These are phyloP conservation scores for Redunca redunca DNA, from an alignment of 2,113 vertebrate genomes.

Conservation along the genomic window DNA sequence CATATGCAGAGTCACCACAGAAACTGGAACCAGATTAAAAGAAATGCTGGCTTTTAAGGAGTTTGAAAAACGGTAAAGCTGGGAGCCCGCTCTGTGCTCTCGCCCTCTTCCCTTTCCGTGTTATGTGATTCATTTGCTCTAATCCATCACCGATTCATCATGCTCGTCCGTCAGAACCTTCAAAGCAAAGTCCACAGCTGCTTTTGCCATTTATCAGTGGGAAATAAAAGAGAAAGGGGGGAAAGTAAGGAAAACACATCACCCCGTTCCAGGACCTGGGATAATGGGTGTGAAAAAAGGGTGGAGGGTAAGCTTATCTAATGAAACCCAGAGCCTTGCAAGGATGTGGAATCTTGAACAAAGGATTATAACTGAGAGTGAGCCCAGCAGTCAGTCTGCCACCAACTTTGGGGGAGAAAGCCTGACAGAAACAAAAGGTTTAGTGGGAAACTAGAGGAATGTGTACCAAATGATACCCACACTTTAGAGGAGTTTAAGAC, in stretches of 20 bases:
- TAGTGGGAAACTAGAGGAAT: conserved; percentile 46
- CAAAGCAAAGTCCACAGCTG: conserved; percentile 95
- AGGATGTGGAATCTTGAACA: conserved; percentile 55
- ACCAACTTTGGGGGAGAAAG: neutral
- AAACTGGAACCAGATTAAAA: conserved; percentile 86
- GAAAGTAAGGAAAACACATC: conserved; percentile 86
- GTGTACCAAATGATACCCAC: neutral
- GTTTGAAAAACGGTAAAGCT: conserved; percentile 78
- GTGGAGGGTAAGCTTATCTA: conserved; percentile 84
- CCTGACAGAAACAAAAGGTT: neutral
- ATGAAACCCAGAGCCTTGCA: conserved; percentile 84
- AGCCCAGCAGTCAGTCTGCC: conserved; percentile 10
- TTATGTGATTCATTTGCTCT: conserved; percentile 83
- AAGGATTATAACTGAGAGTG: conserved; percentile 15
- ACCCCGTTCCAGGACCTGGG: conserved; percentile 78
- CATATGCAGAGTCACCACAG: conserved; percentile 81
- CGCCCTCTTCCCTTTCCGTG: conserved; percentile 75
- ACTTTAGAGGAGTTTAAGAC: neutral
- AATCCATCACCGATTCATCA: conserved; percentile 90
- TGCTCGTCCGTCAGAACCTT: conserved; percentile 90
- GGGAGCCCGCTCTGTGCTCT: conserved; percentile 73
- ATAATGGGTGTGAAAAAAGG: conserved; percentile 87
- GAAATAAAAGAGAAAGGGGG: conserved; percentile 87
- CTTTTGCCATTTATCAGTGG: conserved; percentile 91
- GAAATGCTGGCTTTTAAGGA: conserved; percentile 78